Evolutionary conservation across 2,888 invertebrate species (phyloP), one percentile per base, ranked within the genome.

Genomic region (Itoplectis maculator): DNA sequence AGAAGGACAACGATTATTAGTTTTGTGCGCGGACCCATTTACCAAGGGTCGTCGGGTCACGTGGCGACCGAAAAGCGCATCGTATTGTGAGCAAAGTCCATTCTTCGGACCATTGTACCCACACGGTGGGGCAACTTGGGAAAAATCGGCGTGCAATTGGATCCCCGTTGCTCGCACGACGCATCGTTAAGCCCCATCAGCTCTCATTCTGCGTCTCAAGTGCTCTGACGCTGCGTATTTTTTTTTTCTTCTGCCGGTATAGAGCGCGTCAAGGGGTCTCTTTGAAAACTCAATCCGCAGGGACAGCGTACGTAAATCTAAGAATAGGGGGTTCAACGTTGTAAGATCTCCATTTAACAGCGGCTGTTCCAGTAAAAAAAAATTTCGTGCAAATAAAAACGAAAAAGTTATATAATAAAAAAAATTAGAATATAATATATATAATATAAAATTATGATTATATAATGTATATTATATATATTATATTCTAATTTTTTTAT

Each of bases 41-140:
- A 9, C 11, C 2, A 20, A 29, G 29, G 9, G 13, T 56, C n/a
- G 29, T 23, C 13, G n/a, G n/a, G n/a, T 4, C 29, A 13, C 11
- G 23, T 56, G 29, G 56, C 29, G 56, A 56, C 56, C 56, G 13
- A 56, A 56, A 56, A 56, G 56, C 20, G 29, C 56, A 56, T 56
- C 29, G 56, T 29, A 56, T 56, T 56, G 56, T 56, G 56, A 29
- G 29, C 13, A 23, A 56, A 56, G 29, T 29, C 23, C 13, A 56
- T 56, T 29, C 23, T 56, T 56, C 56, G 6, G 29, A 29, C 23
- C 29, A 13, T 56, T 56, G n/a, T n/a, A n/a, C n/a, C 56, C 29
- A 29, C 29, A 56, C 6, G 29, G 29, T 11, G 56, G 29, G 56
- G n/a, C 13, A n/a, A 29, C 29, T 29, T 29, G 11, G n/a, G 29